These are phyloP conservation scores for Caenorhabditis uteleia DNA, from an alignment of 2,888 invertebrate genomes.

Conservation along the genomic window DNA sequence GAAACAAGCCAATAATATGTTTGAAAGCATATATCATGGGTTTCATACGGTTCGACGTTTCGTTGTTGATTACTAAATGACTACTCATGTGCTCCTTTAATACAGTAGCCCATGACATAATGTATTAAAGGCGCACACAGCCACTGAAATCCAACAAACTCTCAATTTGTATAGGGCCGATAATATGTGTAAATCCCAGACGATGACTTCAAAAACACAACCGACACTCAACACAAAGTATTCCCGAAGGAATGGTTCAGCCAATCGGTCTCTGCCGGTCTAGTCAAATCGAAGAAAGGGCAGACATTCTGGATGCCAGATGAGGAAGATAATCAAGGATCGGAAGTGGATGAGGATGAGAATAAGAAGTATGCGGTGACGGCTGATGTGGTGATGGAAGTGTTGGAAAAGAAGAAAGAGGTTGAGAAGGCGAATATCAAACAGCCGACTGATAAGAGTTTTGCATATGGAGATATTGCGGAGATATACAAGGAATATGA, in stretches of 20 bases:
- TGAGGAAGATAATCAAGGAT: background rate
- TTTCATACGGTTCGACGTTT: too few species aligned
- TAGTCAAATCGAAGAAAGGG: background rate
- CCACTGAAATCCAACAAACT: too few species aligned
- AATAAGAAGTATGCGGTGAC: background rate
- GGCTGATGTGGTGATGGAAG: slow-evolving; percentile 1
- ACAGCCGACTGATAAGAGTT: background rate
- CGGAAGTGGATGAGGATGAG: background rate
- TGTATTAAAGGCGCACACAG: too few species aligned
- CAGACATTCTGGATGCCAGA: slow-evolving; percentile 1
- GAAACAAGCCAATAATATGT: too few species aligned
- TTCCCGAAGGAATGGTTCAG: slow-evolving; percentile 3
- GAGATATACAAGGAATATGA: background rate
- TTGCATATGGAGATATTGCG: background rate
- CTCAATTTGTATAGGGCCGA: background rate
- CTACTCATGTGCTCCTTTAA: too few species aligned
- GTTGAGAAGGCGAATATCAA: background rate
- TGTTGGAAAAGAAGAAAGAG: background rate
- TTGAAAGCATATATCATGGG: too few species aligned
- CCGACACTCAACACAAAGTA: background rate
- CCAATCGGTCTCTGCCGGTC: background rate
- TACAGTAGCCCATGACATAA: too few species aligned
- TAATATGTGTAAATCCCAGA: background rate
- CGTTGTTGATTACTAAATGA: too few species aligned
- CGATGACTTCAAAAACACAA: background rate